Percentiles rank a stretch among this genome's conserved stretches.
These are phyloP conservation scores for Lithobates sylvaticus DNA, from an alignment of 2,797 vertebrate species.

Conservation along the genomic window DNA sequence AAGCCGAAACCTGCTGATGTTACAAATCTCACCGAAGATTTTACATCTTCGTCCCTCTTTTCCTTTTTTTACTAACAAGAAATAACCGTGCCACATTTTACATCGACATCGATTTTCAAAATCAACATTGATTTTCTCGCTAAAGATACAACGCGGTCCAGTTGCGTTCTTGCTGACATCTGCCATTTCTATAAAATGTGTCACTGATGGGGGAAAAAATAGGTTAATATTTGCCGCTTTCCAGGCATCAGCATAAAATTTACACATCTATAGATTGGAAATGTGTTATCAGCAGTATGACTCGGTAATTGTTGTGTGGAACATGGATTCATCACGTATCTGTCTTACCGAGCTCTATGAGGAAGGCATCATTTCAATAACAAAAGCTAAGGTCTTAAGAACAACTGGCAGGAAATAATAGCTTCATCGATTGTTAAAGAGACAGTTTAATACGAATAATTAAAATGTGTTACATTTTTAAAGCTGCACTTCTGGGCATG, in stretches of 20 bases:
- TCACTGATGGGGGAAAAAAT: conserved; percentile 5
- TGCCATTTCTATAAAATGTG: background rate
- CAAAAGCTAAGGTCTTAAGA: background rate
- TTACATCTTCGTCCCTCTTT: background rate
- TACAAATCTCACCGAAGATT: background rate
- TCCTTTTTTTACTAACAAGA: background rate
- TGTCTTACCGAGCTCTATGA: background rate
- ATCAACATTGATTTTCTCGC: background rate
- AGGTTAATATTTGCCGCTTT: conserved; percentile 8
- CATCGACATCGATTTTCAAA: background rate
- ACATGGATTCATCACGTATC: background rate
- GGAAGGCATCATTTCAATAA: background rate
- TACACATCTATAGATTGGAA: conserved; percentile 13
- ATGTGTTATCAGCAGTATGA: background rate
- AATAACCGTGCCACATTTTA: background rate
- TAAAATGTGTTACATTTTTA: no score
- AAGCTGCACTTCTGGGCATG: no score
- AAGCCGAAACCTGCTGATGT: background rate
- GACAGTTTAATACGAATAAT: no score
- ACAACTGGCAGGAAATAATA: no score
- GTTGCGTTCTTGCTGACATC: conserved; percentile 1
- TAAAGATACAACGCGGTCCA: background rate
- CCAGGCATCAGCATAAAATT: conserved; percentile 15
- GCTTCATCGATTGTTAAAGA: no score
- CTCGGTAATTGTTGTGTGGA: background rate